Evolutionary conservation across 2,888 invertebrate species (phyloP), one percentile per base, ranked within the genome.

Genomic region (Prosopocoilus inquinatus): DNA sequence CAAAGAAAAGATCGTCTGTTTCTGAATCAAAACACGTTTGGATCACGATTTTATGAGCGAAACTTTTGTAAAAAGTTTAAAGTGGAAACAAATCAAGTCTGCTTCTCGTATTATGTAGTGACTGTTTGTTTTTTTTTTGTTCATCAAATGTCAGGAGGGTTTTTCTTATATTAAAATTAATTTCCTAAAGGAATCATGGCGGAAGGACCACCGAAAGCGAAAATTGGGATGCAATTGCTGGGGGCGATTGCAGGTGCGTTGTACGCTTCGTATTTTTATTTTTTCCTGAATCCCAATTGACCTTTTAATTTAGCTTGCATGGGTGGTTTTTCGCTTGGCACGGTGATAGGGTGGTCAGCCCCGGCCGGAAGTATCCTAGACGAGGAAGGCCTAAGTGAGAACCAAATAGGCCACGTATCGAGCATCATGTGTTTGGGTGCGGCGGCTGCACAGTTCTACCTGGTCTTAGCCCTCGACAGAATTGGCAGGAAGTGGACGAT

Each of bases 301-400:
- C 13, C 7, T 9, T 41, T 36, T 49, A 1, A 51, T 50, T 38
- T 44, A 57, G 57, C 57, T 11, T 49, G 53, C 15, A 53, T 75
- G 58, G 75, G 75, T 20, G 78, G 75, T 9, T 72, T 79, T 57
- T 60, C 73, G 5, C 65, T 71, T 9, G 79, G 78, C 39, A 71
- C 74, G 11, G 70, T 71, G 12, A 68, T 79, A 47, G 79, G 80
- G 1, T 82, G 79, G 77, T 77, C 79, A 8, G 77, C 80, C 0
- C 77, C 79, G 2, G 77, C 77, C 2, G 67, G 78, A 9, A 66
- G 69, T n/a, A 67, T 77, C 15, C 62, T 80, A 56, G 66, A 71
- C 55, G 48, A 58, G 20, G 43, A 50, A 28, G 41, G 45, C 20
- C 34, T 55, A 7, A 35, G n/a, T 1, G 33, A 41, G 1, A 44